Evolutionary conservation across 2,888 invertebrate genomes (phyloP), one percentile per base, ranked within the genome.

Genomic region (Liopterus haemorrhoidalis): DNA sequence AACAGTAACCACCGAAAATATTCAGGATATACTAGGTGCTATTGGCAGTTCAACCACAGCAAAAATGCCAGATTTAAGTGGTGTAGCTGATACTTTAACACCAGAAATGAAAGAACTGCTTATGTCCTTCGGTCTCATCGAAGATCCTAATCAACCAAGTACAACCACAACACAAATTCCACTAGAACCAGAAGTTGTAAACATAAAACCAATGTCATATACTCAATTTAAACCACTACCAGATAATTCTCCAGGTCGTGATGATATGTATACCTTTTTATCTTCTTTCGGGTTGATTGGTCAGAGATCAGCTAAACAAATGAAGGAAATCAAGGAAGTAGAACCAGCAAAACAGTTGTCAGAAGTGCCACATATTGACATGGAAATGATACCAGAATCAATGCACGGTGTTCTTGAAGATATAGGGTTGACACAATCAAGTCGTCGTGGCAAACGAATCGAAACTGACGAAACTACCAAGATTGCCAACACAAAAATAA

Each of bases 21-120:
- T 71, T 0, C 62, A 67, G 57, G 63, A 68, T 8, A 54, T 67
- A 12, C 51, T 73, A 6, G 68, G 69, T 5, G 67, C 72, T 0
- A 66, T 73, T n/a, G 71, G 69, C 1, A 11, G 15, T 4, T 52
- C 60, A 1, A 57, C 58, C 1, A 57, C 61, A 27, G 60, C 60
- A 2, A 32, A 51, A 4, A 43, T 59, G 4, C 66, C 67, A 3
- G 61, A 67, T 46, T 59, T 65, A n/a, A 57, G 60, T 20, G 53
- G 59, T 28, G 61, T 68, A 3, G 68, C 64, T 3, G 64, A 66
- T 30, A 65, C 59, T 46, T 55, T 69, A 44, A 61, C 59, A 12
- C 66, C 68, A 5, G 68, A 68, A 25, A 69, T 69, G 68, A 59
- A 67, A 57, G 63, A 70, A 38, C 51, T 73, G 28, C 50, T 74